phyloP scores from a whole-genome alignment of 35 echinoderm and acorn worm species.

The Ptychodera flava region DNA sequence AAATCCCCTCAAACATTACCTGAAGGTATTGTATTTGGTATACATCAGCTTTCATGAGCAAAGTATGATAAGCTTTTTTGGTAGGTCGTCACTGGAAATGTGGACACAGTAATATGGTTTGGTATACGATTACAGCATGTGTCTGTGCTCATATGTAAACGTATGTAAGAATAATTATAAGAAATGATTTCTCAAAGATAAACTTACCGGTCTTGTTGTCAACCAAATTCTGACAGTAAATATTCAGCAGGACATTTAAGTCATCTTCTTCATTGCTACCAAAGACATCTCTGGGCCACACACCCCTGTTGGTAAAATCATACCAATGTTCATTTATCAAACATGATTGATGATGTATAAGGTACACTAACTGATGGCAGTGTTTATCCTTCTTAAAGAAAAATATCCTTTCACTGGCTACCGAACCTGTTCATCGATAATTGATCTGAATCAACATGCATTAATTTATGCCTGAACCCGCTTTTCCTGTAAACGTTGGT shows the following conservation, averaged over 20 bases:
- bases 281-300: conserved; percentile 97
- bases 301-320: conserved; percentile 38
- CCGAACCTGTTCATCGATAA: not conserved
- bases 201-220: conserved; percentile 75
- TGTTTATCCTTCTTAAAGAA: not conserved
- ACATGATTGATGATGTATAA: not conserved
- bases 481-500: too few relatives aligned
- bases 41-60: too few relatives aligned
- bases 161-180: too few relatives aligned
- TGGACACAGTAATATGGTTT: too few relatives aligned
- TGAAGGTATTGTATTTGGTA: too few relatives aligned
- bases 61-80: too few relatives aligned
- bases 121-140: too few relatives aligned
- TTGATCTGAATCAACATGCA: not conserved
- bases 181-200: too few relatives aligned
- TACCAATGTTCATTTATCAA: not conserved
- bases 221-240: conserved; percentile 71
- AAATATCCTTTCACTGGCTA: not conserved
- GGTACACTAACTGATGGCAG: not conserved
- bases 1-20: too few relatives aligned
- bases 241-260: conserved; percentile 62
- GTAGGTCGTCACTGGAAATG: too few relatives aligned
- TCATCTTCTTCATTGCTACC: conserved; percentile 96
- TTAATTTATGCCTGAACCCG: too few relatives aligned
- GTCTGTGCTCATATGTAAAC: too few relatives aligned